Evolutionary conservation across 2,797 vertebrate genomes (phyloP).

Genomic region (Morus bassanus): DNA sequence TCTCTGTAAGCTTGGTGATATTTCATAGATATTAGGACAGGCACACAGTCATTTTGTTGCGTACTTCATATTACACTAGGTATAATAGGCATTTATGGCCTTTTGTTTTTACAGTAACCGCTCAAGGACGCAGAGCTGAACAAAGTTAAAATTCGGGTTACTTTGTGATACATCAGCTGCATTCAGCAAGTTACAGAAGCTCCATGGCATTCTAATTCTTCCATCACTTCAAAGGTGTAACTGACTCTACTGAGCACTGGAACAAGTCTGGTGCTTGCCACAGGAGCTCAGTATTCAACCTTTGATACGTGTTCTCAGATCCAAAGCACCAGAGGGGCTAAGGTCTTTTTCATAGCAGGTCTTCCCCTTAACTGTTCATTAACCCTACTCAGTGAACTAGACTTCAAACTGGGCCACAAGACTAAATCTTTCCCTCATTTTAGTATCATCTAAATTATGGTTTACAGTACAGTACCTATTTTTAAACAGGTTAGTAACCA

Average conservation of each 20-base stretch:
- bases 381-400: background rate
- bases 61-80: background rate
- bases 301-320: background rate
- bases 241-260: background rate
- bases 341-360: background rate
- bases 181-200: background rate
- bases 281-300: background rate
- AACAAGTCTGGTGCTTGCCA: background rate
- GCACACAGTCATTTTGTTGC: rapidly evolving
- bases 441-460: rapidly evolving
- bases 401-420: background rate
- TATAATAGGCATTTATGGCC: background rate
- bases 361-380: background rate
- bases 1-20: background rate
- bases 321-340: background rate
- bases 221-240: background rate
- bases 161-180: background rate
- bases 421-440: background rate
- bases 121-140: background rate
- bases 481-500: background rate
- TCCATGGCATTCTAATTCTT: background rate
- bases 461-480: background rate
- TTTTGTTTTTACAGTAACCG: background rate
- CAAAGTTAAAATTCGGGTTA: background rate
- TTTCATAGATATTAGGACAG: background rate